phyloP scores from a whole-genome alignment of 2,888 invertebrate genomes.

The Uropetala carovei region DNA sequence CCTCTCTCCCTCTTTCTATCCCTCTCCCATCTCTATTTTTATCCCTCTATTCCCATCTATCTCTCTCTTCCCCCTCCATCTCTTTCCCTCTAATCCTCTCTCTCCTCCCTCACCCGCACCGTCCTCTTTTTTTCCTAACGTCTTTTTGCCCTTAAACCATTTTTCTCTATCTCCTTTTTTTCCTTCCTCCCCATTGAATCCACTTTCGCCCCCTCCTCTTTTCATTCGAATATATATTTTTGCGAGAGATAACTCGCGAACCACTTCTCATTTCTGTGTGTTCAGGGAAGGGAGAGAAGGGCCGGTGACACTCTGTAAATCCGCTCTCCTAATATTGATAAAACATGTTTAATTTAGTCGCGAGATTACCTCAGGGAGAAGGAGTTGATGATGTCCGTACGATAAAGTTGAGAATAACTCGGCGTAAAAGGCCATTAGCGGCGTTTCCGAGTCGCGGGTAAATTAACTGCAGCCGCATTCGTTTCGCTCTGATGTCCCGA shows the following conservation, averaged over 20 bases:
- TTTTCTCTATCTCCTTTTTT: not conserved
- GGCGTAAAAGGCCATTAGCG: conserved; percentile 16
- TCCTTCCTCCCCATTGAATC: not conserved
- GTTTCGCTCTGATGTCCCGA: not conserved
- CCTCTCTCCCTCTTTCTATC: too few relatives aligned
- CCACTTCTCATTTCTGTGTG: too few relatives aligned
- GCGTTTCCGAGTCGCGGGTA: not conserved
- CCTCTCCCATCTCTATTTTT: too few relatives aligned
- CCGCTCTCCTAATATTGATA: not conserved
- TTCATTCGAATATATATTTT: not conserved
- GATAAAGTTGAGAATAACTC: not conserved
- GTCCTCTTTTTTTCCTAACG: not conserved
- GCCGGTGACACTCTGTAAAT: conserved; percentile 4
- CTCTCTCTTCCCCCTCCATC: too few relatives aligned
- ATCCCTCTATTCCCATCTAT: too few relatives aligned
- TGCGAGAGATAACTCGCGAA: too few relatives aligned
- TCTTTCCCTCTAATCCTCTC: not conserved
- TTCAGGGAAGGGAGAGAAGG: too few relatives aligned
- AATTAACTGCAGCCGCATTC: not conserved
- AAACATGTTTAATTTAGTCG: conserved; percentile 13
- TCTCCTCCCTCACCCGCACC: not conserved
- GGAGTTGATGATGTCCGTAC: not conserved
- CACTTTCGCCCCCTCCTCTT: not conserved
- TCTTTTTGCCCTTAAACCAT: conserved; percentile 7
- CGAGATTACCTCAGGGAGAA: not conserved